phyloP scores from a whole-genome alignment of 2,888 invertebrate species.

The Drosophila longiperda region DNA sequence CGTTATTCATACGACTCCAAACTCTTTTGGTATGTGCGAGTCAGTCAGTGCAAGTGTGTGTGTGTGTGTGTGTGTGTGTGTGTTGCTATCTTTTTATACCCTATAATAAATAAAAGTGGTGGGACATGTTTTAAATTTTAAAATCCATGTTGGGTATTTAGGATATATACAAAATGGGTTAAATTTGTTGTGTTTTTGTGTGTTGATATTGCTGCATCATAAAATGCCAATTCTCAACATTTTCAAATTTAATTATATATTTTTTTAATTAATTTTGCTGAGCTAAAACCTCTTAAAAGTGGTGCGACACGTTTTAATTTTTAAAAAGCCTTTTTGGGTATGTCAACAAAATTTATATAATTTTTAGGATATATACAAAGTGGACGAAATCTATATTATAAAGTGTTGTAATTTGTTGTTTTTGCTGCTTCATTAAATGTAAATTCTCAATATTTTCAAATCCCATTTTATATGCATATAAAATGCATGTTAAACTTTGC shows the following conservation, averaged over 20 bases:
- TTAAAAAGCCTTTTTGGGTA: neutral
- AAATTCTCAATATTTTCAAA: neutral
- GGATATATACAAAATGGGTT: neutral
- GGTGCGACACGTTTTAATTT: neutral
- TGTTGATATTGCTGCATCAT: neutral
- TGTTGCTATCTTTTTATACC: slow-evolving; percentile 35
- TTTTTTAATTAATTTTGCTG: no score
- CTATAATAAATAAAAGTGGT: neutral
- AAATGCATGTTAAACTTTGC: neutral
- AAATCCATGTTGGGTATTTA: neutral
- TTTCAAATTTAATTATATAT: neutral
- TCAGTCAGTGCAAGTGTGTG: neutral
- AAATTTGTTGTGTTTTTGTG: no score
- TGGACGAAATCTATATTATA: no score
- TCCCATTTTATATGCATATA: no score
- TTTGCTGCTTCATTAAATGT: neutral
- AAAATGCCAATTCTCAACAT: neutral
- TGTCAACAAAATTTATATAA: neutral
- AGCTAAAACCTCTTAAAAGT: neutral
- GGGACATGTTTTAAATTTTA: neutral
- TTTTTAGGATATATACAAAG: neutral
- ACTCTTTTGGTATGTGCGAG: slow-evolving; percentile 15
- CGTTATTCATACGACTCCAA: slow-evolving; percentile 70
- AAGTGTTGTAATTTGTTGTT: neutral
- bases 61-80: neutral